These are phyloP conservation scores for Mesochorus sp. DNA, from an alignment of 2,888 invertebrate species.

Conservation along the genomic window DNA sequence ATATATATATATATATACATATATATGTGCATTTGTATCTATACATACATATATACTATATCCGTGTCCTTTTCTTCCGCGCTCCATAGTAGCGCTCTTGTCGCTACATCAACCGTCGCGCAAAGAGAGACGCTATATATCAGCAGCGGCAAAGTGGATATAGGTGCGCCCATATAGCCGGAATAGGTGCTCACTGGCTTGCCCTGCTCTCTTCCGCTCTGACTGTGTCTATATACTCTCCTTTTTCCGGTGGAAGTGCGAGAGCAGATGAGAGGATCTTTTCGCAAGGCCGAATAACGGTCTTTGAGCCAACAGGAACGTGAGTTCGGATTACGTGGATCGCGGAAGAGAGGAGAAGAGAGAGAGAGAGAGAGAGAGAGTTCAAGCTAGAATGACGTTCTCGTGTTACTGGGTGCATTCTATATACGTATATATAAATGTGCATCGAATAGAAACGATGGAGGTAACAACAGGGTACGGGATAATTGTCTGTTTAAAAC, in stretches of 20 bases:
- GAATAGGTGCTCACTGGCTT: background rate
- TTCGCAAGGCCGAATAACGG: slow-evolving; percentile 55
- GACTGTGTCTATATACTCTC: slow-evolving; percentile 19
- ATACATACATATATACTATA: too few relatives aligned
- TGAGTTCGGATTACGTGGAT: slow-evolving; percentile 68
- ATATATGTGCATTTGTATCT: background rate
- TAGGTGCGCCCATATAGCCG: too few relatives aligned
- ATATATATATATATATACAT: background rate
- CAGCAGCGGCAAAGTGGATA: background rate
- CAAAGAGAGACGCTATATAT: slow-evolving; percentile 11
- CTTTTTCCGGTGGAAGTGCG: slow-evolving; percentile 21
- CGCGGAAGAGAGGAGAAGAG: slow-evolving; percentile 60
- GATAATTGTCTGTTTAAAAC: too few relatives aligned
- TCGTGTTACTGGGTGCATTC: too few relatives aligned
- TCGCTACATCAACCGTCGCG: too few relatives aligned
- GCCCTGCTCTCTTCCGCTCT: slow-evolving; percentile 4
- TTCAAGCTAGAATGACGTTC: too few relatives aligned
- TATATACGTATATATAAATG: too few relatives aligned
- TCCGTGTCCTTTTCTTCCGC: too few relatives aligned
- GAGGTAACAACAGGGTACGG: too few relatives aligned
- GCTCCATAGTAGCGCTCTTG: too few relatives aligned
- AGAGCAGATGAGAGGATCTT: slow-evolving; percentile 60
- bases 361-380: slow-evolving; percentile 9
- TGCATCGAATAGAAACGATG: too few relatives aligned
- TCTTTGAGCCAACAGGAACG: slow-evolving; percentile 64